Conservation (phyloP, 2,888 invertebrate genomes). For the Tryphoninae sp. region DNA sequence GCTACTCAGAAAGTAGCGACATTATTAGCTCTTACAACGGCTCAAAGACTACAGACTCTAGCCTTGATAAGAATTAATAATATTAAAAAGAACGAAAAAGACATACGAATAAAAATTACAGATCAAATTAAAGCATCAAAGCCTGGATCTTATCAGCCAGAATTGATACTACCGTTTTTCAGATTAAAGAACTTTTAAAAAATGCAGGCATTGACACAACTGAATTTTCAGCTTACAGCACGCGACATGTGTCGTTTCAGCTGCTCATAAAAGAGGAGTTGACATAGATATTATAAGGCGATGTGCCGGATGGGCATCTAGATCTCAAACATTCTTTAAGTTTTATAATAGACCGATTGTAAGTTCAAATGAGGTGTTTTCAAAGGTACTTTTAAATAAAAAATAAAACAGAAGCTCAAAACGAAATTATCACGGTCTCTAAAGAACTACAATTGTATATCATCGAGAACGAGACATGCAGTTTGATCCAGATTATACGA, state of each 20-base stretch:
- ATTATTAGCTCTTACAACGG: constrained; percentile 61
- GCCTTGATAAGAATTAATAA: constrained; percentile 57
- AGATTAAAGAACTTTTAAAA: neutral
- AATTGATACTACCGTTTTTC: constrained; percentile 40
- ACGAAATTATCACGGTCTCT: too few species aligned
- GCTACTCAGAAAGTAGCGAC: constrained; percentile 54
- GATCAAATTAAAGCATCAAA: constrained; percentile 55
- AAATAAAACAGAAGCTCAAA: too few species aligned
- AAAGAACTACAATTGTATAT: too few species aligned
- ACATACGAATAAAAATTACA: constrained; percentile 45
- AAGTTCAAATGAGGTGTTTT: too few species aligned
- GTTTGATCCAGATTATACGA: too few species aligned
- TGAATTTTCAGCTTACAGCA: neutral
- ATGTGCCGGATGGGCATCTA: too few species aligned
- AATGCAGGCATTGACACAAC: neutral
- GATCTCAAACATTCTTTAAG: too few species aligned
- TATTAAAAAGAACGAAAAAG: constrained; percentile 18
- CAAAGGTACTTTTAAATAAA: too few species aligned
- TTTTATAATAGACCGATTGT: too few species aligned
- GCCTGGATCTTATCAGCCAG: constrained; percentile 47
- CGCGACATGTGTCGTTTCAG: neutral
- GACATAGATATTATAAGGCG: too few species aligned
- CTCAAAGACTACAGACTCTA: constrained; percentile 62
- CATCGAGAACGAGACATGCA: too few species aligned
- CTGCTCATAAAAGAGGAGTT: too few species aligned